Evolutionary conservation across 1,140 invertebrate genomes (phyloP).

Genomic region (Calliopsis andreniformis): DNA sequence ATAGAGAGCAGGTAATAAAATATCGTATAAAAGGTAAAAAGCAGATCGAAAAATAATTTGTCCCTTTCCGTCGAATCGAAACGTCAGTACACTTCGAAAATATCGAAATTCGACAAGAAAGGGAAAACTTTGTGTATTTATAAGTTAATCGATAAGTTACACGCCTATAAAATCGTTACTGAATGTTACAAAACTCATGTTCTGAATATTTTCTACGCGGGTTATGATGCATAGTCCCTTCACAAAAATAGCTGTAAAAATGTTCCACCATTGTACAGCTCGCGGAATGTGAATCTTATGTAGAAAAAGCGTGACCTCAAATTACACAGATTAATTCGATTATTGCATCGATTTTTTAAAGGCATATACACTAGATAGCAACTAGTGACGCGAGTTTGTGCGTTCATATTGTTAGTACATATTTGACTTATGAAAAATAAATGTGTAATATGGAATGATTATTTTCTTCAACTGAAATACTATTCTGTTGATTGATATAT

Average conservation of each 20-base stretch:
- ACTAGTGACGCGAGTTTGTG: constrained; percentile 22
- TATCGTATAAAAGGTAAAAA: constrained; percentile 33
- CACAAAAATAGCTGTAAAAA: constrained; percentile 30
- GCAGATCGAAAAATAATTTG: constrained; percentile 36
- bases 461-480: constrained; percentile 15
- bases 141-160: constrained; percentile 33
- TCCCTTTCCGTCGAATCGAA: constrained; percentile 5
- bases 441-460: constrained; percentile 35
- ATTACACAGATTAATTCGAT: constrained; percentile 41
- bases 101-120: background rate
- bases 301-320: constrained; percentile 29
- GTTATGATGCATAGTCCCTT: background rate
- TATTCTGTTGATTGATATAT: constrained; percentile 3
- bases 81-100: background rate
- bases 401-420: constrained; percentile 23
- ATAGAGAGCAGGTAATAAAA: constrained; percentile 42
- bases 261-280: constrained; percentile 34
- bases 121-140: constrained; percentile 21
- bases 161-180: constrained; percentile 11
- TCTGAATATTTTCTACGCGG: background rate
- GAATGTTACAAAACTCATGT: background rate
- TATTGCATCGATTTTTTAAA: constrained; percentile 39
- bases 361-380: constrained; percentile 45
- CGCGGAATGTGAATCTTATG: constrained; percentile 39
- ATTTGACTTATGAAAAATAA: constrained; percentile 16